These are phyloP conservation scores for Quadriops clusia DNA, from an alignment of 2,888 invertebrate species.

Conservation along the genomic window DNA sequence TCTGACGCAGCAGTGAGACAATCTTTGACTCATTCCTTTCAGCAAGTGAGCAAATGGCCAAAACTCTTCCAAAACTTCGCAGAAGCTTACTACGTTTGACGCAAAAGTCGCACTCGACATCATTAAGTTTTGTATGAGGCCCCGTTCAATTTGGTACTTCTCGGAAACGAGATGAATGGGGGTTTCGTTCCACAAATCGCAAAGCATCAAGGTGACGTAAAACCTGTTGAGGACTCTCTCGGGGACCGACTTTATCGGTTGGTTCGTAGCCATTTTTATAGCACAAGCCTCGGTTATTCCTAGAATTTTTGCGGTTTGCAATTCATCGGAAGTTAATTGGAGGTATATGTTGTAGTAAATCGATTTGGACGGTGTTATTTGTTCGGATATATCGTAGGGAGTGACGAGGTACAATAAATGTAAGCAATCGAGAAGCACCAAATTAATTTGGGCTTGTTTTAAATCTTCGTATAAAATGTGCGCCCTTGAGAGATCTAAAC, in stretches of 20 bases:
- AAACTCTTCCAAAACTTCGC: conserved; percentile 65
- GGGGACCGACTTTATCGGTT: conserved; percentile 49
- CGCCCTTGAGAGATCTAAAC: conserved; percentile 62
- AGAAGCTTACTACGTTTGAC: conserved; percentile 64
- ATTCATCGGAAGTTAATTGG: conserved; percentile 48
- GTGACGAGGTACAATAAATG: conserved; percentile 84
- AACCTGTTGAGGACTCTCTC: conserved; percentile 60
- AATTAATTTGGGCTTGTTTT: conserved; percentile 53
- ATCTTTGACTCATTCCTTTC: conserved; percentile 55
- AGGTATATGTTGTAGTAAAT: conserved; percentile 52
- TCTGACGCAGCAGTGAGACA: conserved; percentile 69
- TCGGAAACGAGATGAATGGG: conserved; percentile 56
- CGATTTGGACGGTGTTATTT: conserved; percentile 40
- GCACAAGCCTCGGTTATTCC: conserved; percentile 69
- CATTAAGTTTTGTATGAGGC: conserved; percentile 68
- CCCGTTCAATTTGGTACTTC: conserved; percentile 54
- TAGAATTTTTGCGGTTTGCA: conserved; percentile 57
- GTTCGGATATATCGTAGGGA: conserved; percentile 55
- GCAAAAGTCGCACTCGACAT: conserved; percentile 60
- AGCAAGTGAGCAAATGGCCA: conserved; percentile 75
- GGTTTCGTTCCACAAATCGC: conserved; percentile 61
- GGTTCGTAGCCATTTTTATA: conserved; percentile 55
- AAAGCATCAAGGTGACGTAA: conserved; percentile 75
- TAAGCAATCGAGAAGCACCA: conserved; percentile 69
- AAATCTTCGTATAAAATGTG: conserved; percentile 65